These are phyloP conservation scores for Machimus rusticus DNA, from an alignment of 2,888 invertebrate species.

Conservation along the genomic window DNA sequence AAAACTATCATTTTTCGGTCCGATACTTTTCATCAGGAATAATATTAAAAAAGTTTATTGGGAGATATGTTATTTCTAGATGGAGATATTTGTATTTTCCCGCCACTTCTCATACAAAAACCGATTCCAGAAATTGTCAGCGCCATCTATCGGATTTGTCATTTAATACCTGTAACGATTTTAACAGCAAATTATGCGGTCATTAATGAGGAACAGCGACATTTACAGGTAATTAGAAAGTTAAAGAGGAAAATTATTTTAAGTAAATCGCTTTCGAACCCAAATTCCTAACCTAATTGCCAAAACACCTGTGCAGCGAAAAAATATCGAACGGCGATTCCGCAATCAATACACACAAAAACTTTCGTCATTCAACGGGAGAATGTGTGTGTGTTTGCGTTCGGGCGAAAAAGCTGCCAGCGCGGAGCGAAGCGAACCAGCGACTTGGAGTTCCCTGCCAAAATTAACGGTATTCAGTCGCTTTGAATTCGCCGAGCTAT, in stretches of 20 bases:
- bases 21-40: too few species aligned
- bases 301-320: neutral
- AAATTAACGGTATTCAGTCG: conserved; percentile 46
- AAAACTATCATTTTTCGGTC: too few species aligned
- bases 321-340: neutral
- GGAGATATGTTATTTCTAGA: too few species aligned
- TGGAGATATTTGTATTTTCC: too few species aligned
- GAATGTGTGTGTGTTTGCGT: neutral
- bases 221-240: neutral
- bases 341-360: neutral
- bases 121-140: neutral
- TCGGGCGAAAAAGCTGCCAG: neutral
- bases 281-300: neutral
- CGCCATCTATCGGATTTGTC: neutral
- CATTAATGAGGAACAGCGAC: neutral
- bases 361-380: neutral
- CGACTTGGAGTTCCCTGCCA: neutral
- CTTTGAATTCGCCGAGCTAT: conserved; percentile 51
- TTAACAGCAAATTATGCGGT: neutral
- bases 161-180: neutral
- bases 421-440: neutral
- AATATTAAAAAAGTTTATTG: too few species aligned
- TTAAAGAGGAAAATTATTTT: neutral
- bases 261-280: neutral
- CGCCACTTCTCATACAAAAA: neutral